These are phyloP conservation scores for Paracyclopina nana DNA, from an alignment of 1,140 invertebrate species.

Conservation along the genomic window DNA sequence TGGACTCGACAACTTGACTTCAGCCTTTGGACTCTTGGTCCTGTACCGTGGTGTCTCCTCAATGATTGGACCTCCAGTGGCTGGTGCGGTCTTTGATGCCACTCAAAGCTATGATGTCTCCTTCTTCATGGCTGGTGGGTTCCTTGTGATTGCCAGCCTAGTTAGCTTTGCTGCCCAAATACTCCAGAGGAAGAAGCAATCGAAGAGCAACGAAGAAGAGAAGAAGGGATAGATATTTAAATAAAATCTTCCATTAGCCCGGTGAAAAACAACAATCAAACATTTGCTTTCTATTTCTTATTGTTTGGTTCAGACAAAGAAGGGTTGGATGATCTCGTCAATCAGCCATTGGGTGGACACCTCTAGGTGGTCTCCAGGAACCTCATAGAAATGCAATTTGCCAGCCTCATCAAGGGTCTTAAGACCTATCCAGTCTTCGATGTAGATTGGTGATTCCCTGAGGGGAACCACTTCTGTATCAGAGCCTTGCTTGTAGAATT, in stretches of 20 bases:
- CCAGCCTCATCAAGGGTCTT: conserved; percentile 46
- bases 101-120: neutral
- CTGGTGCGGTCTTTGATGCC: conserved; percentile 28
- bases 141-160: conserved; percentile 32
- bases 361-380: conserved; percentile 64
- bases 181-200: too few relatives aligned
- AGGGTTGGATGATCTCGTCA: neutral
- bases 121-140: conserved; percentile 4
- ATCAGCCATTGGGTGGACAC: conserved; percentile 33
- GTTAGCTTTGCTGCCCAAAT: neutral
- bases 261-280: too few relatives aligned
- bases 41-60: conserved; percentile 80
- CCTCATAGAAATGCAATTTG: conserved; percentile 53
- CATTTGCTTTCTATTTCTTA: too few relatives aligned
- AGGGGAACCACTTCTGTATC: conserved; percentile 26
- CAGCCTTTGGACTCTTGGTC: conserved; percentile 85
- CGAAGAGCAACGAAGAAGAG: too few relatives aligned
- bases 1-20: conserved; percentile 83
- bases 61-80: conserved; percentile 46
- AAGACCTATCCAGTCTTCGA: conserved; percentile 62
- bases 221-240: too few relatives aligned
- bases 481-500: conserved; percentile 58
- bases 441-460: conserved; percentile 29
- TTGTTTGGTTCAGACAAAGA: too few relatives aligned
- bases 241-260: too few relatives aligned